These are phyloP conservation scores for Donacobius atricapilla DNA, from an alignment of 2,113 vertebrate genomes.

Conservation along the genomic window DNA sequence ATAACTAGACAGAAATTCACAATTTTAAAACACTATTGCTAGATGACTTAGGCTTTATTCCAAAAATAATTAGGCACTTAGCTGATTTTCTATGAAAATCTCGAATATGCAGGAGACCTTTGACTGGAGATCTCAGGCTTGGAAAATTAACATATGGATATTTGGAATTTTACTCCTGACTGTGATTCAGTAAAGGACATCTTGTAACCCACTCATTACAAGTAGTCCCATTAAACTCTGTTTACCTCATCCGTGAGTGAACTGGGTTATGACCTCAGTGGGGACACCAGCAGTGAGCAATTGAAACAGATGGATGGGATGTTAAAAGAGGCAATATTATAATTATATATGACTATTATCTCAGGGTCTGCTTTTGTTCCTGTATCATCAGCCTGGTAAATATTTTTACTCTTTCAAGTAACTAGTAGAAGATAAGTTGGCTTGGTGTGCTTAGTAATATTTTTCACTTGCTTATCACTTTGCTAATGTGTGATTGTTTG, in stretches of 20 bases:
- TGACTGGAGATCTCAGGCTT: background rate
- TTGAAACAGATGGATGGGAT: background rate
- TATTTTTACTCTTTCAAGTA: background rate
- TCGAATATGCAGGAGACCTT: background rate
- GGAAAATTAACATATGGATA: background rate
- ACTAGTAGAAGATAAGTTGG: background rate
- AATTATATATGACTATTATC: background rate
- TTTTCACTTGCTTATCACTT: background rate
- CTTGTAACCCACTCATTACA: background rate
- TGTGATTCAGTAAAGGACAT: background rate
- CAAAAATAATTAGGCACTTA: conserved; percentile 29
- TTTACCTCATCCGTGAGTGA: conserved; percentile 40
- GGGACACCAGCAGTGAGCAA: background rate
- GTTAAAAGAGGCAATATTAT: background rate
- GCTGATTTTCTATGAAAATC: background rate
- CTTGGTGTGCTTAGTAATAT: background rate
- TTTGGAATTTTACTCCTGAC: background rate
- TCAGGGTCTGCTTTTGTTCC: background rate
- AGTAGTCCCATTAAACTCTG: background rate
- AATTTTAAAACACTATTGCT: conserved; percentile 7
- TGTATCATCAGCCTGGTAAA: background rate
- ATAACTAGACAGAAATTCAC: background rate
- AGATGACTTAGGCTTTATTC: conserved; percentile 3
- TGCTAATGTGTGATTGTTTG: background rate
- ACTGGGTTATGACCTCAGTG: background rate